phyloP scores from a whole-genome alignment of 2,113 vertebrate species.

The Ceyx cyanopectus region DNA sequence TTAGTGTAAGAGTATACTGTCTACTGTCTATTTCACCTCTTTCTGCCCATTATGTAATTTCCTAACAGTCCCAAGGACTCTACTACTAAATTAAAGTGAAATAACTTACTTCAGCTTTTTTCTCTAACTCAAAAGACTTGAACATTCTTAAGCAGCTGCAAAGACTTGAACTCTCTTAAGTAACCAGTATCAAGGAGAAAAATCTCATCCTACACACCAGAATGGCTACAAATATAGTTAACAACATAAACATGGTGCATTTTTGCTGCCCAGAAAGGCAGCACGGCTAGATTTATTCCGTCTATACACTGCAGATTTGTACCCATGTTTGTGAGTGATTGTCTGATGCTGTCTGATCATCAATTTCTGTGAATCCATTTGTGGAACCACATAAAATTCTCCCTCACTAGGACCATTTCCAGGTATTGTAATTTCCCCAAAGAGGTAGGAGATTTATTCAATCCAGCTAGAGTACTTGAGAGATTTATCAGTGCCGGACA shows the following conservation, averaged over 20 bases:
- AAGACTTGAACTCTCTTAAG: not conserved
- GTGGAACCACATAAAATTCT: conserved; percentile 12
- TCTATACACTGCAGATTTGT: not conserved
- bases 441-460: conserved; percentile 43
- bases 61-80: not conserved
- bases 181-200: not conserved
- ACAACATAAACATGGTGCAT: not conserved
- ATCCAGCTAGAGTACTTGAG: not conserved
- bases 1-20: not conserved
- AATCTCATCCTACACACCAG: not conserved
- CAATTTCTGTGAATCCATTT: not conserved
- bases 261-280: not conserved
- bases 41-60: not conserved
- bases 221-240: not conserved
- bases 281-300: not conserved
- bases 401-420: not conserved
- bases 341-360: conserved; percentile 27
- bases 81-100: not conserved
- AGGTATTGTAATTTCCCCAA: conserved; percentile 38
- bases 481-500: conserved; percentile 45
- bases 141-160: not conserved
- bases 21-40: not conserved
- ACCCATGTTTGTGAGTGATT: not conserved
- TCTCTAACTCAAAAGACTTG: not conserved
- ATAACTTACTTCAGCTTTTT: not conserved